Evolutionary conservation across 2,113 vertebrate species (phyloP), one percentile per base, ranked within the genome.

Genomic region (Cebidichthys violaceus): DNA sequence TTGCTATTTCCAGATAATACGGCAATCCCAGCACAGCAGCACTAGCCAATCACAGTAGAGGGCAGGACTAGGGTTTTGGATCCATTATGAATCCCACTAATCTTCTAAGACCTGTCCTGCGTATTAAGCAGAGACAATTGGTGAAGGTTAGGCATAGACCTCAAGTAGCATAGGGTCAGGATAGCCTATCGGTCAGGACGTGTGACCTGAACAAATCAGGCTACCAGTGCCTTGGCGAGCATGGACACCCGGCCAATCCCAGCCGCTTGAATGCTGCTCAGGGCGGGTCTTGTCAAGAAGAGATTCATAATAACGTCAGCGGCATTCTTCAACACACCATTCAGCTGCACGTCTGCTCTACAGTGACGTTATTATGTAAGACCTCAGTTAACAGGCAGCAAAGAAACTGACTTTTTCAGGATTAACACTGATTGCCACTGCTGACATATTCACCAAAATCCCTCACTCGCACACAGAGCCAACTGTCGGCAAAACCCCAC

Each of bases 361-460:
- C 41, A 24, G 43, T 61, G 27, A 60, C 57, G 41, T 37, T 45
- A 72, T 76, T 61, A 35, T 67, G 35, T 57, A 22, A 35, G 18
- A 50, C 27, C 3, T 65, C 50, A 22, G 67, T 67, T 60, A 68
- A 35, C 29, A 77, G 71, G 29, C 69, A 70, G 66, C 52, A 55
- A 14, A 71, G 7, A 29, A 9, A 39, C 24, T 33, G 57, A 75
- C 71, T 83, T 61, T 65, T 62, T 43, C 70, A 52, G 81, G 78
- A 86, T 86, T 82, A 76, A 37, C 69, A 73, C 18, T 82, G 83
- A 70, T 71, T 83, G 70, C 47, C 18, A 13, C 69, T 55, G 72
- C 69, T 84, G 87, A 89, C 64, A 86, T 86, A 76, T 86, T 83
- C 27, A 41, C 59, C 22, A 24, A 50, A 88, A 80, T 67, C 79